Conservation (phyloP, 2,113 vertebrate species). For the Electrona antarctica region DNA sequence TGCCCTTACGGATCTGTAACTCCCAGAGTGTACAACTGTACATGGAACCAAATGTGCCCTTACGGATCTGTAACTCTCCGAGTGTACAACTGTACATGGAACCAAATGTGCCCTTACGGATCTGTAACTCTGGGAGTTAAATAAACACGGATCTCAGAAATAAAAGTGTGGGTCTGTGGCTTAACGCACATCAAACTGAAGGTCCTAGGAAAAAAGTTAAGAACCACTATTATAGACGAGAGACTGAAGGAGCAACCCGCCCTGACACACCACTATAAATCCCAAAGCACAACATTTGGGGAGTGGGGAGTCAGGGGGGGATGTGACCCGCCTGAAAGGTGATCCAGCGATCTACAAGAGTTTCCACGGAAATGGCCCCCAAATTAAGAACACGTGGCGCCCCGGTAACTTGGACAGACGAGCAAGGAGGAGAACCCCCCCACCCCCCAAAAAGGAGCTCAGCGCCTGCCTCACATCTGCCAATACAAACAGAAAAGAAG, state of each 20-base stretch:
- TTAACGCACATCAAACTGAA: not conserved
- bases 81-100: too few relatives aligned
- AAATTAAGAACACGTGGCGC: conserved; percentile 75
- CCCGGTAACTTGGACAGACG: conserved; percentile 46
- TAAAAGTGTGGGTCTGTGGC: too few relatives aligned
- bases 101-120: too few relatives aligned
- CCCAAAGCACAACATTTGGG: conserved; percentile 13
- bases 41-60: too few relatives aligned
- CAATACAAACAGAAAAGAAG: conserved; percentile 72
- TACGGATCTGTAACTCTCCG: too few relatives aligned
- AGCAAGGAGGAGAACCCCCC: conserved; percentile 58
- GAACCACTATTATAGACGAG: not conserved
- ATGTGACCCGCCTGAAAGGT: conserved; percentile 57
- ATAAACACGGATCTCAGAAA: too few relatives aligned
- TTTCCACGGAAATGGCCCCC: conserved; percentile 74
- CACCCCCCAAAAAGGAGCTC: conserved; percentile 50
- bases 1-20: too few relatives aligned
- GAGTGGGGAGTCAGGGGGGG: not conserved
- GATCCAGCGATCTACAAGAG: conserved; percentile 49
- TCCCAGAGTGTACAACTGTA: too few relatives aligned
- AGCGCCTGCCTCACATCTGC: conserved; percentile 79
- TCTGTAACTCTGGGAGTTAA: too few relatives aligned
- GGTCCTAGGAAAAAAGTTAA: not conserved
- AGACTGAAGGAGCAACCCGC: not conserved
- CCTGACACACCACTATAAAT: not conserved